phyloP scores from a whole-genome alignment of 2,113 vertebrate genomes.

The Melanotaenia duboulayi region DNA sequence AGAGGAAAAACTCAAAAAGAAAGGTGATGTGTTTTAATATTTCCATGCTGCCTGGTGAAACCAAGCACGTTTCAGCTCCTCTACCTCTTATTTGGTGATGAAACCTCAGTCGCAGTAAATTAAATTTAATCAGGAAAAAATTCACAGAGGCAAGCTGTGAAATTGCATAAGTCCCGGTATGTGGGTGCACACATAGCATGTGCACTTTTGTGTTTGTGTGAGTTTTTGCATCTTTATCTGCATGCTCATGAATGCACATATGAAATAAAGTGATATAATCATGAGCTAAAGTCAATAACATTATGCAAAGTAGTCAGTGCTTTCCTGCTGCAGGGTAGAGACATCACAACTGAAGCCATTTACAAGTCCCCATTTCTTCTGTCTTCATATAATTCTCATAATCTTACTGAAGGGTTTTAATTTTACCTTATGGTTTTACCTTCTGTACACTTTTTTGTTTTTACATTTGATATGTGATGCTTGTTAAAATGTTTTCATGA shows the following conservation, averaged over 20 bases:
- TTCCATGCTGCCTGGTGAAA: slow-evolving; percentile 41
- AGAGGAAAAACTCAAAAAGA: slow-evolving; percentile 25
- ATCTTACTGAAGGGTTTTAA: slow-evolving; percentile 34
- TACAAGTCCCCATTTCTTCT: slow-evolving; percentile 25
- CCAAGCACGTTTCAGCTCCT: slow-evolving; percentile 45
- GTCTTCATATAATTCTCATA: slow-evolving; percentile 47
- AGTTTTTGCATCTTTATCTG: slow-evolving; percentile 19
- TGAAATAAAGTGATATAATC: slow-evolving; percentile 30
- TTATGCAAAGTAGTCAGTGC: slow-evolving; percentile 41
- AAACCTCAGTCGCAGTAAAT: slow-evolving; percentile 67
- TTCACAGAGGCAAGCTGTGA: slow-evolving; percentile 64
- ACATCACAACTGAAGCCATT: slow-evolving; percentile 45
- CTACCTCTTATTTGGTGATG: slow-evolving; percentile 63
- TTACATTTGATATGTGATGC: slow-evolving; percentile 6
- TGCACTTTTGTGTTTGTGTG: slow-evolving; percentile 18
- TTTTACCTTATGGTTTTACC: slow-evolving; percentile 38
- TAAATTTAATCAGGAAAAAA: slow-evolving; percentile 67
- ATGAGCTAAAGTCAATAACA: slow-evolving; percentile 32
- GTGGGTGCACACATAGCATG: slow-evolving; percentile 14
- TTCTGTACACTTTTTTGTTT: slow-evolving; percentile 25
- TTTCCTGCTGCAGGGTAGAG: slow-evolving; percentile 46
- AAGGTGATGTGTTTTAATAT: slow-evolving; percentile 55
- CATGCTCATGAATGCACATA: slow-evolving; percentile 13
- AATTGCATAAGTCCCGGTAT: slow-evolving; percentile 39
- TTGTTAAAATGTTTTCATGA: slow-evolving; percentile 13